phyloP scores from a whole-genome alignment of 2,797 vertebrate genomes.

The Clarias platycephalus region DNA sequence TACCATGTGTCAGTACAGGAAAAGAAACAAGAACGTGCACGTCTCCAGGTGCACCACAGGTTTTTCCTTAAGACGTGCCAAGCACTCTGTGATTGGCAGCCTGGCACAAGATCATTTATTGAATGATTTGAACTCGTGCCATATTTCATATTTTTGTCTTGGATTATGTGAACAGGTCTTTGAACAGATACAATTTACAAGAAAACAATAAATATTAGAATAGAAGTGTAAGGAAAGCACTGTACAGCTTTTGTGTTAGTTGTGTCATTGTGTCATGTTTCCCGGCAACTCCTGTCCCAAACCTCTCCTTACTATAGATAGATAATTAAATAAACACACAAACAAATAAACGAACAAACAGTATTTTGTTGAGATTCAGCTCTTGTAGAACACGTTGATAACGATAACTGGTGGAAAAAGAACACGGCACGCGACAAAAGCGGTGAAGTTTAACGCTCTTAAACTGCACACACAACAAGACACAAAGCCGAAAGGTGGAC shows the following conservation, averaged over 20 bases:
- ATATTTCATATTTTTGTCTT: not conserved
- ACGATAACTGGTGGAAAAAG: not conserved
- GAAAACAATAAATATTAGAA: not conserved
- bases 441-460: not conserved
- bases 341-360: no score
- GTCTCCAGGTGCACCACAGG: conserved; percentile 27
- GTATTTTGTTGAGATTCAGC: not conserved
- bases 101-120: not conserved
- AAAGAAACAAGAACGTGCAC: conserved; percentile 36
- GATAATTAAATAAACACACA: no score
- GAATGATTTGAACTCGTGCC: not conserved
- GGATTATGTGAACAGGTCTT: not conserved
- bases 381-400: not conserved
- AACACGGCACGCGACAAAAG: not conserved
- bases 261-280: not conserved
- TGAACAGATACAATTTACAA: no score
- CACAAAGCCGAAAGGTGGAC: no score
- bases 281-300: no score
- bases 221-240: not conserved
- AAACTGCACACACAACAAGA: not conserved
- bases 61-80: conserved; percentile 25
- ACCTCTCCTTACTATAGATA: not conserved
- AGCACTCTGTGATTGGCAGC: not conserved
- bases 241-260: not conserved
- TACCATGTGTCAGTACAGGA: conserved; percentile 44